phyloP scores from a whole-genome alignment of 2,888 invertebrate genomes.

The Morpho helenor region DNA sequence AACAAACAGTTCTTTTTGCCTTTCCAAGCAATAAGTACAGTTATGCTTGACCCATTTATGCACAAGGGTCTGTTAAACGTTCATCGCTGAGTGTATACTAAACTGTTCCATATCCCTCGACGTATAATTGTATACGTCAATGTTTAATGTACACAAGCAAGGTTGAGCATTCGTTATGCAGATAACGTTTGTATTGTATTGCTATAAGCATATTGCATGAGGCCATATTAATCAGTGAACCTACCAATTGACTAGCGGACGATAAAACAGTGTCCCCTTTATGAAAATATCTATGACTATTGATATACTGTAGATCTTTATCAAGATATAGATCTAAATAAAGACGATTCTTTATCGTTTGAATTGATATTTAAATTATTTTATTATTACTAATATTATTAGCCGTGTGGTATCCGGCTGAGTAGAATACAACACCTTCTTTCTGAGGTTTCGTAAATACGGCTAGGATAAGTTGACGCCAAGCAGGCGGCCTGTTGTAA shows the following conservation, averaged over 20 bases:
- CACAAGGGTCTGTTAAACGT: slow-evolving; percentile 6
- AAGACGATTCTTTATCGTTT: too few relatives aligned
- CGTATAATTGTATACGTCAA: slow-evolving; percentile 6
- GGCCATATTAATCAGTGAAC: slow-evolving; percentile 20
- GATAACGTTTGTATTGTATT: slow-evolving; percentile 17
- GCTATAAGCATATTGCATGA: slow-evolving; percentile 14
- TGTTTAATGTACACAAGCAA: slow-evolving; percentile 17
- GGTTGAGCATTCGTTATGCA: slow-evolving; percentile 20
- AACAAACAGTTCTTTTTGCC: slow-evolving; percentile 23
- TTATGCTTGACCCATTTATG: slow-evolving; percentile 17
- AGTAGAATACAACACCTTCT: too few relatives aligned
- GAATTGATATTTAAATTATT: too few relatives aligned
- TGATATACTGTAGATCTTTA: neutral
- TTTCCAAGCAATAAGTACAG: slow-evolving; percentile 20
- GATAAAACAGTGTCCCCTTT: slow-evolving; percentile 3
- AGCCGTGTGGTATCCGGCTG: too few relatives aligned
- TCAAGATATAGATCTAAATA: too few relatives aligned
- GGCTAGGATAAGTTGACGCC: too few relatives aligned
- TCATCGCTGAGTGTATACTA: slow-evolving; percentile 5
- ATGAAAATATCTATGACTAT: neutral
- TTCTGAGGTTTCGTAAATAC: too few relatives aligned
- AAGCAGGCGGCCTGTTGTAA: too few relatives aligned
- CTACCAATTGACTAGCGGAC: slow-evolving; percentile 7
- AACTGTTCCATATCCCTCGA: slow-evolving; percentile 9
- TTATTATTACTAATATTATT: too few relatives aligned